These are phyloP conservation scores for Tachysurus vachellii DNA, from an alignment of 2,113 vertebrate species.

Conservation along the genomic window DNA sequence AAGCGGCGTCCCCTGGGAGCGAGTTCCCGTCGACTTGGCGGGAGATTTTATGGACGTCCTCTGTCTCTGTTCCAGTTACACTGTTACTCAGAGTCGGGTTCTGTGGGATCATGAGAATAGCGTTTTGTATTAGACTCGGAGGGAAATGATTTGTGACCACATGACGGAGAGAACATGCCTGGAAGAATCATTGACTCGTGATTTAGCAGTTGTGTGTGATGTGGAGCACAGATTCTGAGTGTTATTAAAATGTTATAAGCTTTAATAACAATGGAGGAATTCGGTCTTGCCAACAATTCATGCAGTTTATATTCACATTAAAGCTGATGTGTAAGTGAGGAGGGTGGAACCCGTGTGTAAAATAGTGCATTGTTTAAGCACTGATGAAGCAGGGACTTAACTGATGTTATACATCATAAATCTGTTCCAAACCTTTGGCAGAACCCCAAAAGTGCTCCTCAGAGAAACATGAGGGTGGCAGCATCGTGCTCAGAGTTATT, in stretches of 20 bases:
- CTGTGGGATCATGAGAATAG: background rate
- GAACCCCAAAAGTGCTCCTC: background rate
- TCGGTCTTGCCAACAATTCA: background rate
- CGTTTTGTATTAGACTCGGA: constrained; percentile 4
- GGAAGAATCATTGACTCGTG: background rate
- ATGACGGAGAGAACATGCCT: background rate
- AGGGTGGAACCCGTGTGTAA: background rate
- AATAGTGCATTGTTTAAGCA: background rate
- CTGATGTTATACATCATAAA: background rate
- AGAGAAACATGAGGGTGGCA: background rate
- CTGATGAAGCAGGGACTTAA: background rate
- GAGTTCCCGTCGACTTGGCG: background rate
- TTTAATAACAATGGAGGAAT: background rate
- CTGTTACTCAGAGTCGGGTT: background rate
- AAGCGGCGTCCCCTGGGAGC: constrained; percentile 7
- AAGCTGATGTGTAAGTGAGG: background rate
- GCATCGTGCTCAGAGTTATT: background rate
- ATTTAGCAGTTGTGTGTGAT: constrained; percentile 4
- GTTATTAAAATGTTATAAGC: constrained; percentile 14
- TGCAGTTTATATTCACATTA: background rate
- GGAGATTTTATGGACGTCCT: constrained; percentile 23
- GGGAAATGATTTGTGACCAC: background rate
- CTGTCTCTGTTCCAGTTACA: constrained; percentile 6
- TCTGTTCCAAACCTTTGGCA: background rate
- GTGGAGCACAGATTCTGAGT: background rate